A percentile compares a stretch with the other conserved stretches of the same genome.
Evolutionary conservation across 2,113 vertebrate species (phyloP).

Genomic region (Thryonomys swinderianus): DNA sequence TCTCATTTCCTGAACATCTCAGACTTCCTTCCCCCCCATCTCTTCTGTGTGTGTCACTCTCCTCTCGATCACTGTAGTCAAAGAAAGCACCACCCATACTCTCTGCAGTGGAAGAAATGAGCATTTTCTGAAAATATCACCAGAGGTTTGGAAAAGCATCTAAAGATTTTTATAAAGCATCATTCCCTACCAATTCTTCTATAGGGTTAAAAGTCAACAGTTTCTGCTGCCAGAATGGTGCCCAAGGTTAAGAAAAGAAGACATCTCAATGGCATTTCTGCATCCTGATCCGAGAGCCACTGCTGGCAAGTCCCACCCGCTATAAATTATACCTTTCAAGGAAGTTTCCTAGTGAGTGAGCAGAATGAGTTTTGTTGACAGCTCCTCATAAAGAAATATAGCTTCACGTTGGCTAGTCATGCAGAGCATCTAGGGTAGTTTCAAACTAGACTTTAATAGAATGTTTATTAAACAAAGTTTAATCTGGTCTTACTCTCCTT

Average conservation of each 20-base stretch:
- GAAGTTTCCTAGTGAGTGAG: neutral
- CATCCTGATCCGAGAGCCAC: neutral
- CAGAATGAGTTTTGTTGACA: neutral
- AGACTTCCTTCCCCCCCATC: conserved; percentile 36
- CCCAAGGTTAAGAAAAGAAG: fast-evolving
- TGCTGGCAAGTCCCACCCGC: neutral
- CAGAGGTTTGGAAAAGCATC: too few relatives aligned
- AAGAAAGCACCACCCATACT: neutral
- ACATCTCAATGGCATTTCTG: neutral
- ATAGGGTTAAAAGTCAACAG: neutral
- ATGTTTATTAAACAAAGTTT: neutral
- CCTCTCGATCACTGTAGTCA: neutral
- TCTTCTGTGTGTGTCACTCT: neutral
- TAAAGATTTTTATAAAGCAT: neutral
- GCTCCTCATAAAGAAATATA: neutral
- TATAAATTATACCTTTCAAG: neutral
- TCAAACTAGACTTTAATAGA: neutral
- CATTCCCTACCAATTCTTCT: neutral
- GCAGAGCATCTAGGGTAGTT: neutral
- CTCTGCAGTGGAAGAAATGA: neutral
- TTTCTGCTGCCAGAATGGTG: conserved; percentile 17
- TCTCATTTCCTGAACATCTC: conserved; percentile 59
- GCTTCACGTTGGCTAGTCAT: neutral
- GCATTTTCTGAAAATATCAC: neutral
- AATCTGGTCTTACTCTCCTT: neutral